Evolutionary conservation across 2,113 vertebrate genomes (phyloP), one percentile per base, ranked within the genome.

Genomic region (Lates calcarifer): DNA sequence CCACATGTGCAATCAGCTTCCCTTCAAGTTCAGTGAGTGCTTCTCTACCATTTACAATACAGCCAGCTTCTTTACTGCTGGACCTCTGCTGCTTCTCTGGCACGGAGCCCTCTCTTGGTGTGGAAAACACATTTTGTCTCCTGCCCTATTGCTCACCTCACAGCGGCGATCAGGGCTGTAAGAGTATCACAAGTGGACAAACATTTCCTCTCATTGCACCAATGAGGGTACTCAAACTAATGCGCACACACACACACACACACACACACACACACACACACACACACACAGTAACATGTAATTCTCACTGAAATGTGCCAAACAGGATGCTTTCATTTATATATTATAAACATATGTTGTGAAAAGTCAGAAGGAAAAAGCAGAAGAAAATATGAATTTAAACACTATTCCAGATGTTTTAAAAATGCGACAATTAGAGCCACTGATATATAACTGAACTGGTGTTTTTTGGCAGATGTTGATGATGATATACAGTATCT

Each of bases 41-140:
- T 20, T 62, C n/a, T 37, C 43, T 22, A 18, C 29, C 28, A 33
- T 10, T 3, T 14, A 49, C 29, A 74, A 14, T 4, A 22, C 33
- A 28, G 12, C 28, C 39, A 37, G 61, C 60, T 61, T 11, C 43
- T 51, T 1, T n/a, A 47, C 17, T 47, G 43, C 43, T 2, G 43
- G 17, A 18, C 17, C 17, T 24, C 14, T 41, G 47, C n/a, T 47
- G 45, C 74, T 18, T 28, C 24, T 58, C 69, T n/a, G 53, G 7
- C 43, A 41, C 14, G 13, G 29, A 37, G 28, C 58, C 43, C n/a
- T 37, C 24, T 22, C 31, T 69, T 17, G 31, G 56, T 33, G n/a
- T 39, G 31, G 58, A 53, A 79, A 70, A 45, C 41, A 62, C 13
- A 55, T 41, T n/a, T 49, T 37, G 29, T 39, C 43, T 66, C 37